Percentiles rank a stretch among this genome's conserved stretches.
Conservation (phyloP, 2,113 vertebrate species). For the Anolis carolinensis region DNA sequence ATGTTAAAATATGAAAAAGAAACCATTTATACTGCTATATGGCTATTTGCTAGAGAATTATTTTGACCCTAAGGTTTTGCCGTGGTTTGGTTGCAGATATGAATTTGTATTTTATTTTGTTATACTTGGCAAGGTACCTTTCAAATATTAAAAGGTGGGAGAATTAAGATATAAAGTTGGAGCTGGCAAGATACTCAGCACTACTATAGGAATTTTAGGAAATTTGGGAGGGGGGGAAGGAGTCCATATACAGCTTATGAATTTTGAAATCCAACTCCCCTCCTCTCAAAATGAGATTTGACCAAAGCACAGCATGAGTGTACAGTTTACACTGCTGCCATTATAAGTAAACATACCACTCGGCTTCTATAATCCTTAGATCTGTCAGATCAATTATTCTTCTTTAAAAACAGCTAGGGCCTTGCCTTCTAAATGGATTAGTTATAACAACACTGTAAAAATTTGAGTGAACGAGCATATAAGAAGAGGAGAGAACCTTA, state of each 20-base stretch:
- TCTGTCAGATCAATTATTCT: not conserved
- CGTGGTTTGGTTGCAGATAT: not conserved
- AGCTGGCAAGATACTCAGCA: not conserved
- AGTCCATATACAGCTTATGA: not conserved
- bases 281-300: not conserved
- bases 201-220: not conserved
- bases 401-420: not conserved
- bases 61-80: not conserved
- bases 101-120: not conserved
- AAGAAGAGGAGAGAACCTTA: not conserved
- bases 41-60: not conserved
- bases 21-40: not conserved
- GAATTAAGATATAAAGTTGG: not conserved
- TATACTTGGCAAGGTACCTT: not conserved
- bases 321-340: not conserved
- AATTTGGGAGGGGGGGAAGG: not conserved
- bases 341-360: not conserved
- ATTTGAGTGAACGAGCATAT: not conserved
- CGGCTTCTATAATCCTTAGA: not conserved
- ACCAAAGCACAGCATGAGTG: not conserved
- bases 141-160: not conserved
- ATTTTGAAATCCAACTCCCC: not conserved
- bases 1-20: not conserved
- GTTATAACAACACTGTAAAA: not conserved
- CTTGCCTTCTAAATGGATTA: not conserved